A percentile compares a stretch with the other conserved stretches of the same genome.
Evolutionary conservation across 2,113 vertebrate species (phyloP).

Genomic region (Mirounga angustirostris): DNA sequence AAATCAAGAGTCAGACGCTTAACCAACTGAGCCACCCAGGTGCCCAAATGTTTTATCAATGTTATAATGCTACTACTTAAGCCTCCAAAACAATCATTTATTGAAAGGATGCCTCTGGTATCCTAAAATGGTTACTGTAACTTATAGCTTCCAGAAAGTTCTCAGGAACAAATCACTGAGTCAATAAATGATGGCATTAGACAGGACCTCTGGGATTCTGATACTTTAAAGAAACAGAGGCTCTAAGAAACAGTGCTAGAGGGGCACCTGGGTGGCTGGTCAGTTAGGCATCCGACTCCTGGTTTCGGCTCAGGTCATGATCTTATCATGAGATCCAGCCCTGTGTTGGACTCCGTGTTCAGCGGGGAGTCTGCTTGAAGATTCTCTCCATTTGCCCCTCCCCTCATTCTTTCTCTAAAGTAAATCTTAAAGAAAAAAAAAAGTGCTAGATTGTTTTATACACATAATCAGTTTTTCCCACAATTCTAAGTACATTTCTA

Average conservation of each 20-base stretch:
- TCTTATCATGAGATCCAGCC: not conserved
- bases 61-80: not conserved
- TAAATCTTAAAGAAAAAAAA: not conserved
- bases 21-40: not conserved
- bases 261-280: not conserved
- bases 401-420: not conserved
- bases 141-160: not conserved
- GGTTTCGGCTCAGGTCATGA: not conserved
- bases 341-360: not conserved
- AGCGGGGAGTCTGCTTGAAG: not conserved
- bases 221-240: conserved; percentile 7
- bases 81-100: not conserved
- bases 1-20: not conserved
- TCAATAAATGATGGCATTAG: not conserved
- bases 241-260: not conserved
- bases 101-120: not conserved
- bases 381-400: not conserved
- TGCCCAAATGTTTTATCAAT: not conserved
- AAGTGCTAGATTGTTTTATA: not conserved
- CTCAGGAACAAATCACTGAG: not conserved
- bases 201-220: not conserved
- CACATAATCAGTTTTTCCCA: not conserved
- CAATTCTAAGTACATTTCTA: conserved; percentile 9
- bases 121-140: not conserved
- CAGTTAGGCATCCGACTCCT: not conserved